These are phyloP conservation scores for Macquaria australasica DNA, from an alignment of 2,113 vertebrate genomes.

Conservation along the genomic window DNA sequence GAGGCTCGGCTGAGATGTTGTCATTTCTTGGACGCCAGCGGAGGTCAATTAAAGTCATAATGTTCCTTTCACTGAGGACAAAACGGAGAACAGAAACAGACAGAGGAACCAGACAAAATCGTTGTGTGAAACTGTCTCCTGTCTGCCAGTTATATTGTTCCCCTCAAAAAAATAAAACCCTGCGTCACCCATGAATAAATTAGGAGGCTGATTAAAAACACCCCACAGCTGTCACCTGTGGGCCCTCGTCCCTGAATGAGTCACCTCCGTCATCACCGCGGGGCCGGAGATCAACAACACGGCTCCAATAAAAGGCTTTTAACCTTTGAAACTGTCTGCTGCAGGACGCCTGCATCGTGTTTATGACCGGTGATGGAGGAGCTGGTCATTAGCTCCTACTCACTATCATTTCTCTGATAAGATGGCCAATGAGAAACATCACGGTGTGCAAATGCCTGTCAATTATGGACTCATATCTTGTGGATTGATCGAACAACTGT, in stretches of 20 bases:
- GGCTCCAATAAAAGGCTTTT: constrained; percentile 55
- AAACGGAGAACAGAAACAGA: not conserved
- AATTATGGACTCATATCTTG: not conserved
- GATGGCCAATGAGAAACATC: constrained; percentile 4
- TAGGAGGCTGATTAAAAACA: constrained; percentile 38
- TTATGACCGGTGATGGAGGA: constrained; percentile 36
- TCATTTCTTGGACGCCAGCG: not conserved
- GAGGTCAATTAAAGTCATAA: not conserved
- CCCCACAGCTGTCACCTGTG: constrained; percentile 32
- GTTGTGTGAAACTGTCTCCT: not conserved
- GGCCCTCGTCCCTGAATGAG: constrained; percentile 9
- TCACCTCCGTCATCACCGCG: constrained; percentile 20
- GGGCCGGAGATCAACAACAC: constrained; percentile 9
- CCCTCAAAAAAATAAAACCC: constrained; percentile 11
- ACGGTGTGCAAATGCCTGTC: not conserved
- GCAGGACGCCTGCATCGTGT: constrained; percentile 1
- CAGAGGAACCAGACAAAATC: constrained; percentile 12
- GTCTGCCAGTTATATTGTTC: constrained; percentile 7
- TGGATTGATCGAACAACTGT: not conserved
- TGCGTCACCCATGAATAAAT: constrained; percentile 31
- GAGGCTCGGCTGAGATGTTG: not conserved
- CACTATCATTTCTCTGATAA: constrained; percentile 33
- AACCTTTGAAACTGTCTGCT: constrained; percentile 74
- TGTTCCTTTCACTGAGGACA: constrained; percentile 2
- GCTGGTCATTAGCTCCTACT: constrained; percentile 36